Evolutionary conservation across 2,888 invertebrate species (phyloP).

Genomic region (Merodon equestris): DNA sequence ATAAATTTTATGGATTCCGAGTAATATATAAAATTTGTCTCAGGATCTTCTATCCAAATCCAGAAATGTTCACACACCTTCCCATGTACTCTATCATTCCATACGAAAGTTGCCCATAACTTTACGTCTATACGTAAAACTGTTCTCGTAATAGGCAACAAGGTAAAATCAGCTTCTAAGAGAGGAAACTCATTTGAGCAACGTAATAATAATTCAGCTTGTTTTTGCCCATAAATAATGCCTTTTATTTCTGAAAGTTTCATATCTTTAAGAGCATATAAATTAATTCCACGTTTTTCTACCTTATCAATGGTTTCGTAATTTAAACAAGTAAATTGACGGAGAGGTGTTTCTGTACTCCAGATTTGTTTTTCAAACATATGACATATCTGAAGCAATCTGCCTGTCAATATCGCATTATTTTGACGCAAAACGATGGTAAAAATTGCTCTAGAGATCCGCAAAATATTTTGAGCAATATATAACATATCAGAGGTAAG

Average conservation of each 20-base stretch:
- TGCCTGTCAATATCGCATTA: constrained; percentile 92
- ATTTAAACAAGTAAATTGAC: constrained; percentile 90
- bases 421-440: constrained; percentile 94
- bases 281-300: constrained; percentile 86
- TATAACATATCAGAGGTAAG: constrained; percentile 77
- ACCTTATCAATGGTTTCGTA: constrained; percentile 89
- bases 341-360: constrained; percentile 91
- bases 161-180: constrained; percentile 88
- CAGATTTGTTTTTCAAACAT: constrained; percentile 96
- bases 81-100: constrained; percentile 95
- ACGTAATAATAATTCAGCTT: constrained; percentile 87
- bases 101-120: constrained; percentile 87
- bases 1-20: constrained; percentile 89
- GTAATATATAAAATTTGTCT: constrained; percentile 96
- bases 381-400: constrained; percentile 92
- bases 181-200: constrained; percentile 92
- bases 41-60: constrained; percentile 99
- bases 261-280: constrained; percentile 92
- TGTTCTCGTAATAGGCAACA: constrained; percentile 98
- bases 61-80: constrained; percentile 94
- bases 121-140: constrained; percentile 90
- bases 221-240: constrained; percentile 85
- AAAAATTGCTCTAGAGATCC: constrained; percentile 95
- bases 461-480: constrained; percentile 88
- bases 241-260: constrained; percentile 91